Conservation (phyloP, 2,113 vertebrate species). For the Pavo muticus region DNA sequence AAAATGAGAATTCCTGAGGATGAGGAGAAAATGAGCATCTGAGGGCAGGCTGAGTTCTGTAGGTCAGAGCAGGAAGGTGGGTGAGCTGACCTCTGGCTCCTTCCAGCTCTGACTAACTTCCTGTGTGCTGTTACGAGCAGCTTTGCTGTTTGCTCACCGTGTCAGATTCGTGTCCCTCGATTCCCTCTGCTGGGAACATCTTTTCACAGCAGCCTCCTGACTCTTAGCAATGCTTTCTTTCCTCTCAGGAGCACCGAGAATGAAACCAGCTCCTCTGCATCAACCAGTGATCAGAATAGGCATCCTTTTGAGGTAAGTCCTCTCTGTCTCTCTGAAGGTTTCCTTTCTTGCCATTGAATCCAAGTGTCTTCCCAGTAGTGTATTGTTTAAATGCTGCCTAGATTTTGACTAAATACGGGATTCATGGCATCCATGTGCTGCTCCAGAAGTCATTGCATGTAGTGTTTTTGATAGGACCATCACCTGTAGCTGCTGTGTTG, state of each 20-base stretch:
- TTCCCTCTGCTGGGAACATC: background rate
- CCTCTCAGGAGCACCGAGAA: constrained; percentile 85
- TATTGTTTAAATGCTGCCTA: fast-evolving
- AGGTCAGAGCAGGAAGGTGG: fast-evolving
- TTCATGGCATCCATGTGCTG: background rate
- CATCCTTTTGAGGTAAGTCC: constrained; percentile 86
- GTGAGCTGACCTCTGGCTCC: background rate
- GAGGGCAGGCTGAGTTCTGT: background rate
- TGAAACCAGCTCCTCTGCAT: constrained; percentile 82
- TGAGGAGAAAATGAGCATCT: background rate
- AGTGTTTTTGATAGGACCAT: background rate
- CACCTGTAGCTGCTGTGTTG: background rate
- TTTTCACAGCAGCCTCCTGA: background rate
- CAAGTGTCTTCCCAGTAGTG: background rate
- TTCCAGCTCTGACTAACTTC: background rate
- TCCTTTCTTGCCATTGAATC: background rate
- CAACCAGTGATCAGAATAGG: constrained; percentile 85
- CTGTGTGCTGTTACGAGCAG: background rate
- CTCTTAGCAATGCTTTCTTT: background rate
- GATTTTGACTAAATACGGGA: background rate
- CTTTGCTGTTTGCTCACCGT: background rate
- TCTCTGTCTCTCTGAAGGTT: background rate
- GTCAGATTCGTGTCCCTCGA: fast-evolving
- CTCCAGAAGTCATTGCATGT: background rate
- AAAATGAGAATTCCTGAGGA: fast-evolving